A percentile compares a stretch with the other conserved stretches of the same genome.
These are phyloP conservation scores for Heptascelio sp. DNA, from an alignment of 2,888 invertebrate genomes.

Conservation along the genomic window DNA sequence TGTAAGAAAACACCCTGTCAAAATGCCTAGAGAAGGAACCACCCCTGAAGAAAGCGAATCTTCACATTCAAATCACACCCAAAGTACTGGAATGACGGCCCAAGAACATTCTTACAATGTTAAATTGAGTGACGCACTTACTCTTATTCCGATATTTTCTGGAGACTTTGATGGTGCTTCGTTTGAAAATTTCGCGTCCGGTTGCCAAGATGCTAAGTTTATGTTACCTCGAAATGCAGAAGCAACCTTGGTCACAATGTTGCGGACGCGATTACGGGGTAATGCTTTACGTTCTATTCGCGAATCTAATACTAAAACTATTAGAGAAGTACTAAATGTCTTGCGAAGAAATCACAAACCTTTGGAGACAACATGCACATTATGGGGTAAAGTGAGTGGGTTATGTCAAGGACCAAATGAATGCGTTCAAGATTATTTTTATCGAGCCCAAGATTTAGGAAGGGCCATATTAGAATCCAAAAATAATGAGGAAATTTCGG, in stretches of 20 bases:
- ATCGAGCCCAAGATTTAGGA: neutral
- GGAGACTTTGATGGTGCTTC: neutral
- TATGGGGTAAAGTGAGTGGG: constrained; percentile 1
- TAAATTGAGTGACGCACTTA: neutral
- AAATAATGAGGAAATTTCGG: too few species aligned
- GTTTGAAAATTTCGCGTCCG: neutral
- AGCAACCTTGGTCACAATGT: neutral
- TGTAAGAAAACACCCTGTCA: too few species aligned
- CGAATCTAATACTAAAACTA: neutral
- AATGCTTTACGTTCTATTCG: neutral
- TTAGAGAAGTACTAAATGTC: neutral
- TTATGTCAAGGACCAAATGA: neutral
- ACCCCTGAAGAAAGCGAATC: too few species aligned
- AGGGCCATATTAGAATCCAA: neutral
- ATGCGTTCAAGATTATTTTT: neutral
- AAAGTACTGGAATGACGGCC: neutral
- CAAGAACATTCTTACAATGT: neutral
- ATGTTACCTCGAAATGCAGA: constrained; percentile 15
- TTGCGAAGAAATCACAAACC: neutral
- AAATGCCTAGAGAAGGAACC: too few species aligned
- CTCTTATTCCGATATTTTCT: neutral
- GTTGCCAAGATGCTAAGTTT: neutral
- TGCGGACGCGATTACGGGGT: neutral
- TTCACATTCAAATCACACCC: too few species aligned
- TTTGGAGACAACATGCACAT: neutral